Evolutionary conservation across 30 jellyfish, hydroid and myxozoan genomes (phyloP).

Genomic region (Clytia hemisphaerica): DNA sequence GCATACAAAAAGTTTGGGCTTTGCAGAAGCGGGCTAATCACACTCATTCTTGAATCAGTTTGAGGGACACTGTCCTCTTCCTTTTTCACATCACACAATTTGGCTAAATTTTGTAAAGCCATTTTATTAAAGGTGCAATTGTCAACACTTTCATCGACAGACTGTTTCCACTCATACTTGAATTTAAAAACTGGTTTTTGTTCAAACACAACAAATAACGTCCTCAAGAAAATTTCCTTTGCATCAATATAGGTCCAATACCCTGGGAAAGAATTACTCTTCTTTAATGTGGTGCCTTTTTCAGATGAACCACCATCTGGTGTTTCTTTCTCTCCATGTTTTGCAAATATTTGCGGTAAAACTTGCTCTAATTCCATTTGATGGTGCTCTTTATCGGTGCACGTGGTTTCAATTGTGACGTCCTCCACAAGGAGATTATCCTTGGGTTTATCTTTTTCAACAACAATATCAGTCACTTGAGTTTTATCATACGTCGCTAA

Average conservation of each 20-base stretch:
- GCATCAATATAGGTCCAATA: constrained; percentile 30
- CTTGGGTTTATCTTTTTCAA: no score
- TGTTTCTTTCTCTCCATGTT: neutral
- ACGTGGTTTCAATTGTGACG: neutral
- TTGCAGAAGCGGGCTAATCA: no score
- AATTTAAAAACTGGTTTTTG: constrained; percentile 22
- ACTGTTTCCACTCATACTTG: constrained; percentile 30
- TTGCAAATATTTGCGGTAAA: constrained; percentile 28
- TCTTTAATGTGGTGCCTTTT: no score
- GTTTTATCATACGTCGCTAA: constrained; percentile 12
- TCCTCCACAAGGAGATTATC: no score
- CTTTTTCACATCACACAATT: no score
- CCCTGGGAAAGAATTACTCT: constrained; percentile 20
- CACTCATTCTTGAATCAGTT: no score
- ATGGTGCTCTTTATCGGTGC: neutral
- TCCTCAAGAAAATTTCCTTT: constrained; percentile 19
- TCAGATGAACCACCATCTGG: no score
- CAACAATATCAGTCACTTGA: constrained; percentile 24
- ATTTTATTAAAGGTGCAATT: no score
- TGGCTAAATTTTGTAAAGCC: no score
- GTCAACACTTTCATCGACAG: no score
- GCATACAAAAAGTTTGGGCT: no score
- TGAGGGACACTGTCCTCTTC: no score
- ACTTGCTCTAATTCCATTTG: constrained; percentile 12
- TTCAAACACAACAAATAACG: constrained; percentile 22